A percentile compares a stretch with the other conserved stretches of the same genome.
Evolutionary conservation across 2,113 vertebrate species (phyloP).

Genomic region (Rhinolophus ferrumequinum): DNA sequence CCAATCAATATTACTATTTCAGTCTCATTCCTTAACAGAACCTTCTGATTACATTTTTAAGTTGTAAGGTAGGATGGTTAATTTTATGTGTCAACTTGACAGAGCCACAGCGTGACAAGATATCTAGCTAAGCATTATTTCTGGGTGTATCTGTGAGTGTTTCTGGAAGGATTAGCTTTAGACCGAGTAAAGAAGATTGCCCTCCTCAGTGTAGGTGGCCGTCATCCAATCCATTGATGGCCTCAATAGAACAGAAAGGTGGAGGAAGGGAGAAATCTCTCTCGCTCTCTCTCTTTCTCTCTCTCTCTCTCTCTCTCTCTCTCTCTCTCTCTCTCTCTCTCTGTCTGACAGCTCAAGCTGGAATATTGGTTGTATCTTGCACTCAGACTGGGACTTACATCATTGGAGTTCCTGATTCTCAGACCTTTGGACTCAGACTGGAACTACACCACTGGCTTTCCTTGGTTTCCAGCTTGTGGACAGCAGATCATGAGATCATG

Average conservation of each 20-base stretch:
- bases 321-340: background rate
- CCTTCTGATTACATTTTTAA: background rate
- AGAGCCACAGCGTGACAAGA: background rate
- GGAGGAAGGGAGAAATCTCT: background rate
- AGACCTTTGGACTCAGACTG: no score
- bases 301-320: background rate
- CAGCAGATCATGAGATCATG: background rate
- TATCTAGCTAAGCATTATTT: background rate
- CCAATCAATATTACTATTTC: background rate
- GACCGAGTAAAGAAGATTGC: background rate
- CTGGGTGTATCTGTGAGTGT: background rate
- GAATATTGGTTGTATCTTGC: background rate
- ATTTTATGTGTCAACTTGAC: background rate
- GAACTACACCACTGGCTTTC: no score
- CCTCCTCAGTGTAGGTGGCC: background rate
- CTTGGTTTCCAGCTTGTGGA: background rate
- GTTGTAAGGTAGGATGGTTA: background rate
- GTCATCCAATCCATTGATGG: background rate
- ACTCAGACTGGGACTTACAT: background rate
- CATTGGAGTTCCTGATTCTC: background rate
- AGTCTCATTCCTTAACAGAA: background rate
- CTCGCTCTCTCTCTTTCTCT: background rate
- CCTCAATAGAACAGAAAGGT: background rate
- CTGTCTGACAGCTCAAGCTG: background rate
- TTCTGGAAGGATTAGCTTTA: background rate